These are phyloP conservation scores for Hydriomena furcata DNA, from an alignment of 2,888 invertebrate genomes.

Conservation along the genomic window DNA sequence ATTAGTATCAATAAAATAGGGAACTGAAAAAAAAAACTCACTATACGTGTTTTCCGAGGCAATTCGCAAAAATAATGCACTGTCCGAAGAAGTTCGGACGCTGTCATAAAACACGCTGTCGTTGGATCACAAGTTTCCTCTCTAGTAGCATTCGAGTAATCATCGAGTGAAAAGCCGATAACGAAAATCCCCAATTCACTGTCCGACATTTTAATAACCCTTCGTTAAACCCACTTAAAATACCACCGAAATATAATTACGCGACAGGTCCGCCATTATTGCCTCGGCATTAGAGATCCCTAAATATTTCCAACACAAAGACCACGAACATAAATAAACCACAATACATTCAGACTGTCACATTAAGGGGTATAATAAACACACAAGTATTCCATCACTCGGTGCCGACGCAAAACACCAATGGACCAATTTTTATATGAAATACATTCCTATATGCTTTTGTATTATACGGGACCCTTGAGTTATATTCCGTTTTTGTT, in stretches of 20 bases:
- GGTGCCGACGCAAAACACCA: slow-evolving; percentile 58
- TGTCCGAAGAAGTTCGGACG: no score
- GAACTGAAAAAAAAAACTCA: no score
- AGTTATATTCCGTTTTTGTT: slow-evolving; percentile 42
- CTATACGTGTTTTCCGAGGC: no score
- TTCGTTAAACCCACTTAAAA: slow-evolving; percentile 2
- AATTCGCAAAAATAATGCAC: no score
- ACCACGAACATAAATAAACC: slow-evolving; percentile 48
- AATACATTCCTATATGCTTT: slow-evolving; percentile 37
- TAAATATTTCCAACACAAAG: slow-evolving; percentile 19
- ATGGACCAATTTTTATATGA: slow-evolving; percentile 42
- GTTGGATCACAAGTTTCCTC: no score
- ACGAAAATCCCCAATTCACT: background rate
- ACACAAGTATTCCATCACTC: slow-evolving; percentile 63
- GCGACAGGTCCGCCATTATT: slow-evolving; percentile 15
- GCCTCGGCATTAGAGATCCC: slow-evolving; percentile 22
- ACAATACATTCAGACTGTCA: slow-evolving; percentile 70
- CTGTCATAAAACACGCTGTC: no score
- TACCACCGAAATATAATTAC: slow-evolving; percentile 17
- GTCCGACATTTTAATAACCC: slow-evolving; percentile 1
- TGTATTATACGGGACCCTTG: slow-evolving; percentile 28
- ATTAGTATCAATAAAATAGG: no score
- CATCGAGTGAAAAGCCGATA: no score
- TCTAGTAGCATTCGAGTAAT: no score
- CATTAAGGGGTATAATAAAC: slow-evolving; percentile 68